Evolutionary conservation across 2,113 vertebrate species (phyloP).

Genomic region (Irena cyanogastra): DNA sequence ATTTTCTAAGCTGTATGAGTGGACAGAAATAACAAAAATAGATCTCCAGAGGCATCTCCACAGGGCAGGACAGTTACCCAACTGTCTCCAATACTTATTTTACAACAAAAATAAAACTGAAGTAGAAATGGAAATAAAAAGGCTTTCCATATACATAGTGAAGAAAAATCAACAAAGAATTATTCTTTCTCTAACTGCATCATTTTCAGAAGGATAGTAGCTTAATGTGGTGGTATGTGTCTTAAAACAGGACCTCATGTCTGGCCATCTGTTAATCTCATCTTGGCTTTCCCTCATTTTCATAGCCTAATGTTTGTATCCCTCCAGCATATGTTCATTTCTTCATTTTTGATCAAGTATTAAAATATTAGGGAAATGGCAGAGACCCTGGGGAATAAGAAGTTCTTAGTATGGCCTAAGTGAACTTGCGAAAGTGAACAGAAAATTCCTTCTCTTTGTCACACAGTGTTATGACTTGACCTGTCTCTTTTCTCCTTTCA

Average conservation of each 20-base stretch:
- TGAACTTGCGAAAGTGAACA: neutral
- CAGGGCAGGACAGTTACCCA: neutral
- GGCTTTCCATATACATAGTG: neutral
- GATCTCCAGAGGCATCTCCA: neutral
- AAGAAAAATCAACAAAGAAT: neutral
- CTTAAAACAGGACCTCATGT: neutral
- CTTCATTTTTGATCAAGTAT: conserved; percentile 14
- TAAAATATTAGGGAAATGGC: neutral
- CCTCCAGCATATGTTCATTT: neutral
- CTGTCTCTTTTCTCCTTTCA: neutral
- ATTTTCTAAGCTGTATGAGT: neutral
- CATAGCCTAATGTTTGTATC: neutral
- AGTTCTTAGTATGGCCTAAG: neutral
- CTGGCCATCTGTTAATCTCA: conserved; percentile 4
- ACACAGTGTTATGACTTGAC: neutral
- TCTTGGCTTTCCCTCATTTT: neutral
- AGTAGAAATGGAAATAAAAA: neutral
- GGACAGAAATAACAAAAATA: neutral
- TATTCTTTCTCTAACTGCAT: neutral
- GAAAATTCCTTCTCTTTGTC: neutral
- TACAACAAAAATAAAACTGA: neutral
- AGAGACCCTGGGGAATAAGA: neutral
- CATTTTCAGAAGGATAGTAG: neutral
- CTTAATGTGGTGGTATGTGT: neutral
- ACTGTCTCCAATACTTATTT: neutral